Evolutionary conservation across 2,888 invertebrate species (phyloP), one percentile per base, ranked within the genome.

Genomic region (Hyposoter dolosus): DNA sequence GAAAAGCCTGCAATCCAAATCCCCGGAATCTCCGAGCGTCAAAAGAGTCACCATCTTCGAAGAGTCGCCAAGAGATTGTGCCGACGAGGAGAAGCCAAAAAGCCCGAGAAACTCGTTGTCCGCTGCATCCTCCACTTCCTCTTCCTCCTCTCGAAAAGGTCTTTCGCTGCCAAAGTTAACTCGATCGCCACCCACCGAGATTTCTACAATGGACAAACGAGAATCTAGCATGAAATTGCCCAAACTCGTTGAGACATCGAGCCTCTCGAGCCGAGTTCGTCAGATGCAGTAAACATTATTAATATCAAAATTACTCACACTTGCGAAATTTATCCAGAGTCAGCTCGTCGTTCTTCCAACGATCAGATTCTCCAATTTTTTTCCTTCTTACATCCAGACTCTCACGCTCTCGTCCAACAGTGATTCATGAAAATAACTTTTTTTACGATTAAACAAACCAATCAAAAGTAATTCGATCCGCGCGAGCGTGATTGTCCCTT

Each of bases 111-210:
- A 88, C 66, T 82, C 88, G 10, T 56, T 23, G 60, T 60, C 60
- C 4, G 60, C 60, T 15, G 28, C 15, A 5, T 60, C 60, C 15
- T 60, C 60, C 60, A 28, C 28, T 60, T 60, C 60, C 60, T 60
- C 60, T 60, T 60, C 60, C 60, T 60, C 60, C 1, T 92, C 92
- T 1, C 89, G 92, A 4, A 90, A 87, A 32, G 90, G 89, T 43
- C 71, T 92, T 71, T 89, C 87, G 23, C 88, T 92, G 79, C 91
- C 92, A 75, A 91, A 90, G 86, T 75, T 92, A 50, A 83, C 88
- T 71, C 89, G 17, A 88, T 76, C 83, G 4, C 83, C 86, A 0
- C 19, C 15, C 56, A 40, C 15, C 40, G 74, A 74, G 7, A 28
- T 23, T 15, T 15, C 74, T 19, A 56, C 32, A 5, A 19, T 60